Evolutionary conservation across 2,113 vertebrate species (phyloP).

Genomic region (Podiceps cristatus): DNA sequence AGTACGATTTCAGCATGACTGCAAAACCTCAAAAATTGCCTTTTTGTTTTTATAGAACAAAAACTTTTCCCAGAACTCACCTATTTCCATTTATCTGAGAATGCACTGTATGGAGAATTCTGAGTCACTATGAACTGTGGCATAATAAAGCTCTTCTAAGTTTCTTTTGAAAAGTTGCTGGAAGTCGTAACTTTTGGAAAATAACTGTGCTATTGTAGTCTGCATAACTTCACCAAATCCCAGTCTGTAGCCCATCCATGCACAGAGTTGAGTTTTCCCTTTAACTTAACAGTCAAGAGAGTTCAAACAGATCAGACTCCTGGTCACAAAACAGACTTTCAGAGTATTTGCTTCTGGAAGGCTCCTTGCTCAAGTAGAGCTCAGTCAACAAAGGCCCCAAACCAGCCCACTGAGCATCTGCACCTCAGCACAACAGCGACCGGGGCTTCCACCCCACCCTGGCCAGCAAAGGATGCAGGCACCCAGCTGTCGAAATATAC

Average conservation of each 20-base stretch:
- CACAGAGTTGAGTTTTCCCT: neutral
- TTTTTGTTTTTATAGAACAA: neutral
- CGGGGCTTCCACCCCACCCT: neutral
- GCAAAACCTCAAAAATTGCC: neutral
- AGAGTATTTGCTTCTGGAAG: neutral
- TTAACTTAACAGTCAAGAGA: neutral
- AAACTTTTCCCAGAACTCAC: neutral
- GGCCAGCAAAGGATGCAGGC: neutral
- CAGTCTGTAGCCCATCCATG: neutral
- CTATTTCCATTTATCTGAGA: neutral
- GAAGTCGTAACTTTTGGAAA: conserved; percentile 4
- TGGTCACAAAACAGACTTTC: neutral
- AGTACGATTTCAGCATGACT: neutral
- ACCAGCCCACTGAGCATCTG: neutral
- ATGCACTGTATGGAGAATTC: neutral
- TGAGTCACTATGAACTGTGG: neutral
- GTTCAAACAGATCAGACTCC: neutral
- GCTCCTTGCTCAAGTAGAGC: neutral
- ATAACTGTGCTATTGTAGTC: neutral
- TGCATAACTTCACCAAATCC: neutral
- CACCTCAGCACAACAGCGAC: neutral
- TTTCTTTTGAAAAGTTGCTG: neutral
- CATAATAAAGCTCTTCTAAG: neutral
- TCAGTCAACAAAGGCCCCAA: neutral
- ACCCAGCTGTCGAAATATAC: neutral